Conservation (phyloP, 1,140 invertebrate genomes). For the honey bee (Apis mellifera) region DNA sequence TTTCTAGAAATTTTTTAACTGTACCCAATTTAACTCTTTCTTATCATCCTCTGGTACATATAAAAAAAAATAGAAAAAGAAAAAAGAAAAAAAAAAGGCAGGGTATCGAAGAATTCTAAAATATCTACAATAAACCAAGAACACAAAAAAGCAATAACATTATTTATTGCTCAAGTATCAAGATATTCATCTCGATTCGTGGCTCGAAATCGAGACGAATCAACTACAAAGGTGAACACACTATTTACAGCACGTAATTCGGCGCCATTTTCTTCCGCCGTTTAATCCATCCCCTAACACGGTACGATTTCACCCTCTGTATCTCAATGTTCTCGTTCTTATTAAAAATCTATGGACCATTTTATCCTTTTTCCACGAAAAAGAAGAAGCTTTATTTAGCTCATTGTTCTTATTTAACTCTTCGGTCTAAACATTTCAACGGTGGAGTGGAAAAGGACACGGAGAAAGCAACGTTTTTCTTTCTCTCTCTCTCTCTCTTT, state of each 20-base stretch:
- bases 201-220: too few species aligned
- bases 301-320: too few species aligned
- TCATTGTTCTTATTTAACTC: neutral
- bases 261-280: too few species aligned
- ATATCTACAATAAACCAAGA: neutral
- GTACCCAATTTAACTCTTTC: too few species aligned
- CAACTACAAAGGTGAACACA: conserved; percentile 6
- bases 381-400: neutral
- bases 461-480: neutral
- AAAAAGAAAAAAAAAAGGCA: too few species aligned
- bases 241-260: neutral
- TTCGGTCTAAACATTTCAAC: neutral
- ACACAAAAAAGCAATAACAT: neutral
- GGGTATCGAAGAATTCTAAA: neutral
- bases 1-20: too few species aligned
- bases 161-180: conserved; percentile 27
- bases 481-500: neutral
- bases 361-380: too few species aligned
- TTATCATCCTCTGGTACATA: too few species aligned
- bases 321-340: neutral
- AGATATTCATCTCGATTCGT: neutral
- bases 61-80: too few species aligned
- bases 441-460: neutral
- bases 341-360: neutral
- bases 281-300: neutral